phyloP scores from a whole-genome alignment of 2,888 invertebrate genomes.

The Hartigia nigra region DNA sequence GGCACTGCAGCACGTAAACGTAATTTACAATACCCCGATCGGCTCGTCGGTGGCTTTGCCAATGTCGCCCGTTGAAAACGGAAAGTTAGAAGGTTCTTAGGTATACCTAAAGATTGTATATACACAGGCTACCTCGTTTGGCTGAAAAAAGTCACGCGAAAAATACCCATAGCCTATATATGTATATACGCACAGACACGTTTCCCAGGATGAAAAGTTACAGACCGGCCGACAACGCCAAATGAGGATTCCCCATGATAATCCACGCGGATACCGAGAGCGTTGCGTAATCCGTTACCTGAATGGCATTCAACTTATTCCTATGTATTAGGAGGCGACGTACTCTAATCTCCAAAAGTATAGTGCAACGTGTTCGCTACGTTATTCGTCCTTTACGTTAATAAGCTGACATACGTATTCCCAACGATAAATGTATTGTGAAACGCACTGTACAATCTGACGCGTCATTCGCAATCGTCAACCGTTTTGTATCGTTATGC shows the following conservation, averaged over 20 bases:
- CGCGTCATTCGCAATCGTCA: not conserved
- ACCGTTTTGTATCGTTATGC: not conserved
- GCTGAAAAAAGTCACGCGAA: not conserved
- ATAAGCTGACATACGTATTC: not conserved
- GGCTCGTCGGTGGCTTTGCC: not conserved
- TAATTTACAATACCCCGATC: slow-evolving; percentile 19
- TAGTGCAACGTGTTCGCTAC: not conserved
- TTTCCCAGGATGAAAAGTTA: not conserved
- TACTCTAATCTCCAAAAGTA: too few species aligned
- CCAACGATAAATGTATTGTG: not conserved
- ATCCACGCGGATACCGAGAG: not conserved
- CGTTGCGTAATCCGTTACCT: not conserved
- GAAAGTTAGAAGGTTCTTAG: too few species aligned
- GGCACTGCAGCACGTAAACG: slow-evolving; percentile 14
- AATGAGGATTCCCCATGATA: not conserved
- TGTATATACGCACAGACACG: too few species aligned
- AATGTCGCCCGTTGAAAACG: not conserved
- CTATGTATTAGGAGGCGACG: too few species aligned
- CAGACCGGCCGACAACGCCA: too few species aligned
- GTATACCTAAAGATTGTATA: too few species aligned
- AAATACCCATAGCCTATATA: not conserved
- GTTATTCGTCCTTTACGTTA: not conserved
- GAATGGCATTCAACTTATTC: too few species aligned
- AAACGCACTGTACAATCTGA: not conserved
- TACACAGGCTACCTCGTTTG: too few species aligned